Percentiles rank a stretch among this genome's conserved stretches.
Conservation (phyloP, 2,797 vertebrate species). For the Eurystomus glaucurus region DNA sequence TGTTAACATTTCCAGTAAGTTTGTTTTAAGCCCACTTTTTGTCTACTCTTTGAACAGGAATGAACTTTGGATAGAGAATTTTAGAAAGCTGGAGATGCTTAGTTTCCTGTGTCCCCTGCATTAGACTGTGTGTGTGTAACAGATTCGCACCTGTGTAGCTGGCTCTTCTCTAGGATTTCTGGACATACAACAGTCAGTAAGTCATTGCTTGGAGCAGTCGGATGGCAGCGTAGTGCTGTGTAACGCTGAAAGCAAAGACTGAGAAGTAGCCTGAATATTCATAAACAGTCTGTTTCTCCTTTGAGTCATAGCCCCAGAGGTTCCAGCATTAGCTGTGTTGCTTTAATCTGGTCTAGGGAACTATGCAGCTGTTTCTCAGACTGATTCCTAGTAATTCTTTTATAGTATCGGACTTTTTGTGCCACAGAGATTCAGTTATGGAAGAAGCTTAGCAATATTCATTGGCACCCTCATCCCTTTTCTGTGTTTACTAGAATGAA, state of each 20-base stretch:
- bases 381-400: slow-evolving; percentile 41
- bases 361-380: slow-evolving; percentile 50
- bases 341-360: not conserved
- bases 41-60: not conserved
- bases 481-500: slow-evolving; percentile 72
- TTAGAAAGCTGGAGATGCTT: not conserved
- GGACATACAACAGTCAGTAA: not conserved
- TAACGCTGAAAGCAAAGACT: slow-evolving; percentile 7
- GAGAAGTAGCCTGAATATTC: not conserved
- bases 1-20: not conserved
- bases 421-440: slow-evolving; percentile 38
- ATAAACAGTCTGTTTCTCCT: slow-evolving; percentile 3
- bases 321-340: slow-evolving; percentile 7
- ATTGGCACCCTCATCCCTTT: slow-evolving; percentile 47
- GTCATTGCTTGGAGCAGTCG: not conserved
- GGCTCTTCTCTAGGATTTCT: not conserved
- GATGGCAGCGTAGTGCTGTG: slow-evolving; percentile 2
- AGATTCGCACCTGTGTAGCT: not conserved
- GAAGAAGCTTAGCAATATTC: slow-evolving; percentile 60
- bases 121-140: not conserved
- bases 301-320: slow-evolving; percentile 34
- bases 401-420: slow-evolving; percentile 47
- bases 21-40: slow-evolving; percentile 32
- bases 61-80: not conserved
- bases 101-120: not conserved